Conservation (phyloP, 2,797 vertebrate genomes). For the Xerus rutilus region DNA sequence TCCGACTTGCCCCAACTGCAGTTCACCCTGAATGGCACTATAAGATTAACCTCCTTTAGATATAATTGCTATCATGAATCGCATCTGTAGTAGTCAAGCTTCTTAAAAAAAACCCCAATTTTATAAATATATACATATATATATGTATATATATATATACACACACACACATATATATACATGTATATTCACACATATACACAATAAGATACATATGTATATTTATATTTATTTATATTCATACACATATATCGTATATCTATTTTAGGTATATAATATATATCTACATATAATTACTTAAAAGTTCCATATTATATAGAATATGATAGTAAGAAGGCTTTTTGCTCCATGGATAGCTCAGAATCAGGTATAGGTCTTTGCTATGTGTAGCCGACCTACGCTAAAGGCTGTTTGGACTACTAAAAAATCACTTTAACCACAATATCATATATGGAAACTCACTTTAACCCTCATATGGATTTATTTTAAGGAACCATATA, state of each 20-base stretch:
- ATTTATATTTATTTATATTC: background rate
- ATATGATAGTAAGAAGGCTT: background rate
- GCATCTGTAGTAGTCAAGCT: background rate
- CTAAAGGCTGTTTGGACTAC: background rate
- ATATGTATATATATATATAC: background rate
- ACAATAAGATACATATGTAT: background rate
- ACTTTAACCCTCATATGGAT: background rate
- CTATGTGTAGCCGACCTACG: background rate
- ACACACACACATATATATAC: background rate
- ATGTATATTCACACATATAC: background rate
- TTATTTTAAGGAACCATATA: background rate
- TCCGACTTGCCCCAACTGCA: background rate
- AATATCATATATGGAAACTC: background rate
- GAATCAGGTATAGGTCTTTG: background rate
- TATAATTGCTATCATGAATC: background rate
- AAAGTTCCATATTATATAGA: background rate
- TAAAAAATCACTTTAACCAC: background rate
- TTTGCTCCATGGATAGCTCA: background rate
- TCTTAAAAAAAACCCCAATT: background rate
- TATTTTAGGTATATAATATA: background rate
- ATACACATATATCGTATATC: background rate
- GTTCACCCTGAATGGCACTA: background rate
- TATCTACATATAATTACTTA: background rate
- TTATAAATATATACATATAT: background rate
- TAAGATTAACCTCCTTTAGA: constrained; percentile 51